A percentile compares a stretch with the other conserved stretches of the same genome.
Conservation (phyloP, 1,140 invertebrate genomes). For the Lethocerus indicus region DNA sequence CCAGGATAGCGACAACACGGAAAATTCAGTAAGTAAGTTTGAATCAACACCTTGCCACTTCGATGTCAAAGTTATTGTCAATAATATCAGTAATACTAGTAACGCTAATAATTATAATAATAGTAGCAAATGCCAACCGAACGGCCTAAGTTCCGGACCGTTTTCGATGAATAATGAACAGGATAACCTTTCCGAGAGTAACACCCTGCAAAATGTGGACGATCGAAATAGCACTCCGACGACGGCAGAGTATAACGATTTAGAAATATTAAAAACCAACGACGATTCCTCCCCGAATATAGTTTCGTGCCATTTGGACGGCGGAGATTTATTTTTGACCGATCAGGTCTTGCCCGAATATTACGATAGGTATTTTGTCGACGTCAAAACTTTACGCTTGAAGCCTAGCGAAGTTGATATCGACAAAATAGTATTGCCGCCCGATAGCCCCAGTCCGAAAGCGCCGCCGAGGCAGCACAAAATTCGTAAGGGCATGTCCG, state of each 20-base stretch:
- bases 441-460: conserved; percentile 7
- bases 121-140: no score
- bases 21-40: conserved; percentile 2
- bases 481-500: neutral
- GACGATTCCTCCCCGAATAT: no score
- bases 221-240: no score
- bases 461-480: neutral
- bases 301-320: neutral
- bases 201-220: no score
- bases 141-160: no score
- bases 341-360: conserved; percentile 6
- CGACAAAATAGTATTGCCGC: conserved; percentile 6
- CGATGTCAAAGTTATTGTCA: conserved; percentile 11
- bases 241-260: no score
- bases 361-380: conserved; percentile 13
- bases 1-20: conserved; percentile 5
- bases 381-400: conserved; percentile 10
- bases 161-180: no score
- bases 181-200: no score
- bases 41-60: conserved; percentile 8
- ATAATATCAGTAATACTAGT: conserved; percentile 8
- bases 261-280: no score
- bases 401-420: conserved; percentile 7
- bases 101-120: no score
- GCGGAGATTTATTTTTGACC: conserved; percentile 11